phyloP scores from a whole-genome alignment of 2,797 vertebrate genomes.

The Antennarius maculatus region DNA sequence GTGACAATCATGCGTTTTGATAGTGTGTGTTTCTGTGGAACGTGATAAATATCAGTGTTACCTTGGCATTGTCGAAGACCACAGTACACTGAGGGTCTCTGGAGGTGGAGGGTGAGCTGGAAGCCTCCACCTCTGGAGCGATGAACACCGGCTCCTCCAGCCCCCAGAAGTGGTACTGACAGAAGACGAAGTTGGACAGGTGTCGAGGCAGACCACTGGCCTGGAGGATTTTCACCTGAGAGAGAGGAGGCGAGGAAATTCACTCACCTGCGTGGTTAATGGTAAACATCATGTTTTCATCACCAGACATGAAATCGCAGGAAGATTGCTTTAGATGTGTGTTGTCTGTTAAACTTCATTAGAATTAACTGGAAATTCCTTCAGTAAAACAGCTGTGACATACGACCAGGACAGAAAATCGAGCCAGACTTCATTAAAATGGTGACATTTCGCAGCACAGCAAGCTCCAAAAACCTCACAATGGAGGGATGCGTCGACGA shows the following conservation, averaged over 20 bases:
- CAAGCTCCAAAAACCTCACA: conserved; percentile 17
- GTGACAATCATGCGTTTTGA: too few species aligned
- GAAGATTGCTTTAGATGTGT: background rate
- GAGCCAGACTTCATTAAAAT: conserved; percentile 28
- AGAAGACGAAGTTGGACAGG: conserved; percentile 96
- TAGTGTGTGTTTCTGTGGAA: too few species aligned
- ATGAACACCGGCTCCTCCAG: conserved; percentile 85
- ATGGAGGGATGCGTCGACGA: background rate
- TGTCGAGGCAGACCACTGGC: conserved; percentile 93
- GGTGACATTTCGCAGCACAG: conserved; percentile 15
- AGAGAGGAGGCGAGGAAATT: background rate
- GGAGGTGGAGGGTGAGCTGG: conserved; percentile 77
- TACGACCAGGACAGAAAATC: background rate
- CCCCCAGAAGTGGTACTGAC: conserved; percentile 94
- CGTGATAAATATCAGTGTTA: conserved; percentile 40
- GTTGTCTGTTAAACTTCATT: background rate
- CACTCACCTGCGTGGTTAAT: background rate
- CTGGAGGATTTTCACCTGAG: conserved; percentile 93
- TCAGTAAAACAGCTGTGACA: background rate
- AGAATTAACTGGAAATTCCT: background rate
- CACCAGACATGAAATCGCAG: background rate
- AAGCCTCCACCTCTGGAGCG: conserved; percentile 87
- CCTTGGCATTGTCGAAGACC: conserved; percentile 92
- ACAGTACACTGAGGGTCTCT: conserved; percentile 94
- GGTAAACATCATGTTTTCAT: background rate